Conservation (phyloP, 2,797 vertebrate genomes). For the Zenarchopterus dispar region DNA sequence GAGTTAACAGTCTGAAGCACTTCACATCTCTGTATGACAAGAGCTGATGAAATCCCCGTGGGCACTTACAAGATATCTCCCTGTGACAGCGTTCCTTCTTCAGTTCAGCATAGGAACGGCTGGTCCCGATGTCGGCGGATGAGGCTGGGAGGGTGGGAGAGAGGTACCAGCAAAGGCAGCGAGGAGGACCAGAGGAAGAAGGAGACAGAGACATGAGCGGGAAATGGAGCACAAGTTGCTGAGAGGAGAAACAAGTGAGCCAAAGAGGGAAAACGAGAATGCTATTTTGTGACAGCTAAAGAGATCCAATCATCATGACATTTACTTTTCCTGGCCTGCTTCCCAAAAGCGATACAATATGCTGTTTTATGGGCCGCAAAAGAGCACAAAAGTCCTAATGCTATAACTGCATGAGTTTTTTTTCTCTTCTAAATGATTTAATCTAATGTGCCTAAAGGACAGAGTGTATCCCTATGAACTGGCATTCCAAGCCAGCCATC, state of each 20-base stretch:
- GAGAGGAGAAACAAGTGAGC: conserved; percentile 33
- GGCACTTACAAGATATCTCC: conserved; percentile 76
- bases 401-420: conserved; percentile 45
- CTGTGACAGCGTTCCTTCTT: conserved; percentile 70
- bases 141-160: background rate
- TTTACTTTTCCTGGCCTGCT: conserved; percentile 66
- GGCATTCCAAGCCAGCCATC: conserved; percentile 74
- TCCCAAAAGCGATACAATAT: conserved; percentile 68
- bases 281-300: conserved; percentile 48
- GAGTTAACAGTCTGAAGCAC: conserved; percentile 76
- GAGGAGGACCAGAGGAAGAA: conserved; percentile 31
- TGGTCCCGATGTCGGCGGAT: conserved; percentile 51
- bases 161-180: conserved; percentile 26
- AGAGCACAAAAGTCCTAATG: conserved; percentile 48
- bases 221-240: conserved; percentile 45
- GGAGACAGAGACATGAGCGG: conserved; percentile 14
- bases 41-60: conserved; percentile 74
- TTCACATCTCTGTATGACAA: conserved; percentile 77
- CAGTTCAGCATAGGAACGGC: conserved; percentile 54
- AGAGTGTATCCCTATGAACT: conserved; percentile 59
- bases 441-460: conserved; percentile 60
- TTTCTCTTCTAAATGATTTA: conserved; percentile 50
- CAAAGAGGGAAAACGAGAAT: conserved; percentile 29
- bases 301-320: conserved; percentile 75
- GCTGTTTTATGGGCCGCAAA: conserved; percentile 46